A percentile compares a stretch with the other conserved stretches of the same genome.
phyloP scores from a whole-genome alignment of 2,797 vertebrate genomes.

The Hephaestus fuliginosus region DNA sequence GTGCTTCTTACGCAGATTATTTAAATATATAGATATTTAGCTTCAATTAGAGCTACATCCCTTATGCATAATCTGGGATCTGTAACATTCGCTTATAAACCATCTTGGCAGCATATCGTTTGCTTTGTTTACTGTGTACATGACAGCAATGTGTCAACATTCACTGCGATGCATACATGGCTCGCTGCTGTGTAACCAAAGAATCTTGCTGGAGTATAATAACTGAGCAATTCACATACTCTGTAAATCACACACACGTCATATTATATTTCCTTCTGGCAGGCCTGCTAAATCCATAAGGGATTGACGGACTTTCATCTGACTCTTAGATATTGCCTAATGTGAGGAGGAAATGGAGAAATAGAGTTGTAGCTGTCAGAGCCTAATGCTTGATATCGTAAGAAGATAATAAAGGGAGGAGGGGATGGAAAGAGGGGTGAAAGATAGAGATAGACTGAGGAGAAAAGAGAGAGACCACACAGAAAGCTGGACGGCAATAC shows the following conservation, averaged over 20 bases:
- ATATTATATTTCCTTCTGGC: slow-evolving; percentile 41
- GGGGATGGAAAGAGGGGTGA: slow-evolving; percentile 32
- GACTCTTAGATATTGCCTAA: slow-evolving; percentile 20
- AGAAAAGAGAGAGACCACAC: slow-evolving; percentile 45
- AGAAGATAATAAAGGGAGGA: slow-evolving; percentile 51
- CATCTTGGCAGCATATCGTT: not conserved
- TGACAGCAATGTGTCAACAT: slow-evolving; percentile 26
- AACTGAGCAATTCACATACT: slow-evolving; percentile 25
- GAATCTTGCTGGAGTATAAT: not conserved
- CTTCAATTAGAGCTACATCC: not conserved
- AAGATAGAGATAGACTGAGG: slow-evolving; percentile 24
- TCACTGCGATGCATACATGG: not conserved
- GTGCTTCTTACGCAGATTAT: not conserved
- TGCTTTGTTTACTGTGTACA: slow-evolving; percentile 10
- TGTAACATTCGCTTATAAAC: slow-evolving; percentile 10
- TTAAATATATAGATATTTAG: not conserved
- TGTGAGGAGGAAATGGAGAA: slow-evolving; percentile 45
- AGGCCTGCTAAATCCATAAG: slow-evolving; percentile 21
- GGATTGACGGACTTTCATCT: slow-evolving; percentile 41
- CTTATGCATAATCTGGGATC: not conserved
- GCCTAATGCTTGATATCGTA: slow-evolving; percentile 44
- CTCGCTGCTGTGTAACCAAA: slow-evolving; percentile 12
- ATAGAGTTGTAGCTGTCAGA: slow-evolving; percentile 51
- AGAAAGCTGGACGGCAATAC: slow-evolving; percentile 47
- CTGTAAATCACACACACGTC: slow-evolving; percentile 27